phyloP scores from a whole-genome alignment of 2,113 vertebrate genomes.

The Pygathrix nemaeus region DNA sequence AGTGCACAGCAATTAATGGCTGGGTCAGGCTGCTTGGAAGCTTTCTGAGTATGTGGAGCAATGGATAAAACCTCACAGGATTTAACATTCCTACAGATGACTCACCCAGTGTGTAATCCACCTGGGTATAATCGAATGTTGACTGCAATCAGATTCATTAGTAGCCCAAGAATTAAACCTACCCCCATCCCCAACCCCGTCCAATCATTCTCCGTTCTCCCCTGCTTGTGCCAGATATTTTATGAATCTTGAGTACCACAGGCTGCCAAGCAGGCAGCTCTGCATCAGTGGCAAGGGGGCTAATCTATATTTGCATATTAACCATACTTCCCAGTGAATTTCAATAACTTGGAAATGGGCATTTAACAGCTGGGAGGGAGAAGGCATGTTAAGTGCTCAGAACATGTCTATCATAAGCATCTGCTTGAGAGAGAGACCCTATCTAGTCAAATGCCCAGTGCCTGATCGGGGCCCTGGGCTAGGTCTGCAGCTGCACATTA shows the following conservation, averaged over 20 bases:
- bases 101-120: constrained; percentile 23
- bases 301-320: constrained; percentile 59
- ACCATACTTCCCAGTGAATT: constrained; percentile 26
- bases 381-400: constrained; percentile 23
- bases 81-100: constrained; percentile 10
- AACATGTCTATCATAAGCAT: constrained; percentile 27
- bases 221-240: constrained; percentile 55
- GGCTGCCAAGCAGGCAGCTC: constrained; percentile 71
- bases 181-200: neutral
- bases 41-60: constrained; percentile 6
- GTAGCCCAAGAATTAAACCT: constrained; percentile 47
- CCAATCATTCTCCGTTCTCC: neutral
- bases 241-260: constrained; percentile 59
- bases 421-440: neutral
- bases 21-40: constrained; percentile 56
- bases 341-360: constrained; percentile 57
- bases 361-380: constrained; percentile 54
- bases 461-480: neutral
- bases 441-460: neutral
- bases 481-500: neutral
- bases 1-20: constrained; percentile 42
- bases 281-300: constrained; percentile 57
- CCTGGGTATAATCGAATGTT: constrained; percentile 23
- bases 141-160: constrained; percentile 45
- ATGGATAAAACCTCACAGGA: neutral